These are phyloP conservation scores for Aradophagus sp. DNA, from an alignment of 1,140 invertebrate genomes.

Conservation along the genomic window DNA sequence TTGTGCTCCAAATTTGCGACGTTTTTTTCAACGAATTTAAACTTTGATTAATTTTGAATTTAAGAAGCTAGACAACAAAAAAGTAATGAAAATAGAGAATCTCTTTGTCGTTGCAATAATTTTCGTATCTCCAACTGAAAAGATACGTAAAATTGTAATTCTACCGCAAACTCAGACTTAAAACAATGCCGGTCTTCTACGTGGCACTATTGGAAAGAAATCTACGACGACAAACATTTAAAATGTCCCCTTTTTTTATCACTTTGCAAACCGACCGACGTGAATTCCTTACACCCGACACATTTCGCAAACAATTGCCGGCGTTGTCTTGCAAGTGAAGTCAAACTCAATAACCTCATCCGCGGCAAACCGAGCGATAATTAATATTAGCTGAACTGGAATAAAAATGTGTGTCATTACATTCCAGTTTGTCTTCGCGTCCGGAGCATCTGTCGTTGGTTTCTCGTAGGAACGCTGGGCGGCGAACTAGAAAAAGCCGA, in stretches of 20 bases:
- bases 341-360: constrained; percentile 18
- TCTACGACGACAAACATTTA: not conserved
- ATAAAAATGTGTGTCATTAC: constrained; percentile 44
- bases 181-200: no score
- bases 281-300: not conserved
- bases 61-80: no score
- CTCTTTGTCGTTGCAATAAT: no score
- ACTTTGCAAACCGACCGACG: not conserved
- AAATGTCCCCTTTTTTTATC: no score
- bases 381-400: constrained; percentile 25
- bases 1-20: no score
- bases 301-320: not conserved
- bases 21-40: no score
- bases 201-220: not conserved
- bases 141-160: no score
- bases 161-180: no score
- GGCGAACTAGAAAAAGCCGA: constrained; percentile 3
- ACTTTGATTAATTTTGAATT: no score
- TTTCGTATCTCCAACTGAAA: no score
- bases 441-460: constrained; percentile 21
- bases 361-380: constrained; percentile 11
- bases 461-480: constrained; percentile 21
- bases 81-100: no score
- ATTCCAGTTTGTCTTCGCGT: constrained; percentile 13
- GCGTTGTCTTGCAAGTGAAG: not conserved